A percentile compares a stretch with the other conserved stretches of the same genome.
Evolutionary conservation across 2,888 invertebrate genomes (phyloP).

Genomic region (Apomyelois bistriatella): DNA sequence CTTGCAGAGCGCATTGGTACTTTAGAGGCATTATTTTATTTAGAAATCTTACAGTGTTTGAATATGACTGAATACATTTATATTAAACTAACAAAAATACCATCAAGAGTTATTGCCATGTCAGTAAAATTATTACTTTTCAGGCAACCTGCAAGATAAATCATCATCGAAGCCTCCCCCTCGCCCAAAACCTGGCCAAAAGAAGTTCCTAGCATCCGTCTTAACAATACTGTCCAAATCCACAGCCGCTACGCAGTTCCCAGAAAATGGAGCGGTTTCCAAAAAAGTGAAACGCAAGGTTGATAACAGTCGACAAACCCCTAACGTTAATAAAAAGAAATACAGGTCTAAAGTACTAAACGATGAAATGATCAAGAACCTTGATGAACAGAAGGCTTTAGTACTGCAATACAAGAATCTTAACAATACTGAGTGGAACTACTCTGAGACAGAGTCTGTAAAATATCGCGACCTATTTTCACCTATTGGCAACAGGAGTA

Average conservation of each 20-base stretch:
- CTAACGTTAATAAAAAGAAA: constrained; percentile 13
- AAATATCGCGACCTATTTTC: not conserved
- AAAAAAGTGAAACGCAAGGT: not conserved
- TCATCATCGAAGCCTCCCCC: constrained; percentile 27
- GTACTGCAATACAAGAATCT: constrained; percentile 43
- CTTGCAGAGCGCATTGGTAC: too few species aligned
- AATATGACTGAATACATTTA: too few species aligned
- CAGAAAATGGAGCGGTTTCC: constrained; percentile 23
- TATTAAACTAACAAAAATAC: too few species aligned
- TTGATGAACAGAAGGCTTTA: constrained; percentile 32
- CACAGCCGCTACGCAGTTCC: constrained; percentile 45
- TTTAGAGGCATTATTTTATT: too few species aligned
- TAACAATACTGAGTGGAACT: constrained; percentile 39
- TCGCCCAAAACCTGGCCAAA: constrained; percentile 34
- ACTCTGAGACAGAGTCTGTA: constrained; percentile 29
- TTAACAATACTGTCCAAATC: constrained; percentile 47
- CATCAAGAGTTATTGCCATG: too few species aligned
- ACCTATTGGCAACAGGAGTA: not conserved
- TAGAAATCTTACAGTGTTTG: too few species aligned
- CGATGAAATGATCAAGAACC: constrained; percentile 16
- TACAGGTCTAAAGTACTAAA: constrained; percentile 35
- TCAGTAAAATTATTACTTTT: too few species aligned
- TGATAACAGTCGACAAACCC: not conserved
- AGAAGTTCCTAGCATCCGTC: constrained; percentile 44
- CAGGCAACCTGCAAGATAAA: not conserved